These are phyloP conservation scores for Sebastes aleutianus DNA, from an alignment of 2,797 vertebrate species.

Conservation along the genomic window DNA sequence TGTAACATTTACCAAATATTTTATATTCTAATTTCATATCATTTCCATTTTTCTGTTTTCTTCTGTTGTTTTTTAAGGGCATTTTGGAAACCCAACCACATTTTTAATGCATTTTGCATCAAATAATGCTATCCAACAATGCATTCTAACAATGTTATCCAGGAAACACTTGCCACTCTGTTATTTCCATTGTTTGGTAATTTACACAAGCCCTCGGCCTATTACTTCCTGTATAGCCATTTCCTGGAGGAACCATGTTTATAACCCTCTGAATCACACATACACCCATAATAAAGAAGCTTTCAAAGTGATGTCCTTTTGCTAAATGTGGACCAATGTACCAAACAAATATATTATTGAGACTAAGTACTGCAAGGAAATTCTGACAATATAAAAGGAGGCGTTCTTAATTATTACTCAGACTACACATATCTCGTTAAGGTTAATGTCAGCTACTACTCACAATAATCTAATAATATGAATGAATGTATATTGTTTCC, in stretches of 20 bases:
- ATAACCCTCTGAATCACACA: background rate
- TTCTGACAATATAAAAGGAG: background rate
- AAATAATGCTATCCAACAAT: background rate
- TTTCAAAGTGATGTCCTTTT: background rate
- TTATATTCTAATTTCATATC: too few relatives aligned
- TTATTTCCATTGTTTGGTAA: background rate
- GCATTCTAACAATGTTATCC: background rate
- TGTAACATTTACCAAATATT: background rate
- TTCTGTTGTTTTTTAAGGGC: background rate
- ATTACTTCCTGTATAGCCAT: conserved; percentile 4
- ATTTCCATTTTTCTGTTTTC: background rate
- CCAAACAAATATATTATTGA: background rate
- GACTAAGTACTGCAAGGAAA: background rate
- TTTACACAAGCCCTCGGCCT: background rate
- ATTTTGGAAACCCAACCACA: background rate
- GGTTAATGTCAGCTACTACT: background rate
- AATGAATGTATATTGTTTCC: background rate
- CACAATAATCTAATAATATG: background rate
- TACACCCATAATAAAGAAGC: background rate
- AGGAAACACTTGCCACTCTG: background rate
- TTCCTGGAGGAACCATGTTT: conserved; percentile 13
- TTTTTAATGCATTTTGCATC: background rate
- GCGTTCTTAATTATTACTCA: background rate
- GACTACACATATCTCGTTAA: background rate
- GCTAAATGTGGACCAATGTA: background rate